phyloP scores from a whole-genome alignment of 2,888 invertebrate genomes.

The Xanthorhoe designata region DNA sequence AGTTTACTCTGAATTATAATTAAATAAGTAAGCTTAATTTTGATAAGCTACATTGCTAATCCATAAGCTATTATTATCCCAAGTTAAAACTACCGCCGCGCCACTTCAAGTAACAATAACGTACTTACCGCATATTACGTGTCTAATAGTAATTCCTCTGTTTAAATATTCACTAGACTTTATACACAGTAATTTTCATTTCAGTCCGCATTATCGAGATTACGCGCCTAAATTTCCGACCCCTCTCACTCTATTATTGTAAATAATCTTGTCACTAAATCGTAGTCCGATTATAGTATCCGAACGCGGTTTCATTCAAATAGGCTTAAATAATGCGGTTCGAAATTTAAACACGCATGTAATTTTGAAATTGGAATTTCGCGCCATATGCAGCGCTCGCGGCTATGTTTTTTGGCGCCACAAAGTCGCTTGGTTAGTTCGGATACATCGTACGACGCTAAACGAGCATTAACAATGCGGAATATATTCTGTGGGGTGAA shows the following conservation, averaged over 20 bases:
- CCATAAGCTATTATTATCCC: constrained; percentile 14
- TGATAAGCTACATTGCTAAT: constrained; percentile 22
- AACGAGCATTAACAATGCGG: constrained; percentile 65
- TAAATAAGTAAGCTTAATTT: constrained; percentile 11
- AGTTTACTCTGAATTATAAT: neutral
- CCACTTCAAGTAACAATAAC: constrained; percentile 29
- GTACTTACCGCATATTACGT: constrained; percentile 43
- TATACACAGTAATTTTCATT: constrained; percentile 68
- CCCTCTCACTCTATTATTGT: constrained; percentile 67
- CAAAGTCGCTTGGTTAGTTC: constrained; percentile 55
- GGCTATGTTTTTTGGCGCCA: constrained; percentile 71
- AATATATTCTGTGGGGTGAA: constrained; percentile 71
- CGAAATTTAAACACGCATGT: constrained; percentile 77
- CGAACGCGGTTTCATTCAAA: constrained; percentile 70
- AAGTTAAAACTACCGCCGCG: constrained; percentile 25
- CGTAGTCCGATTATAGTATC: constrained; percentile 71
- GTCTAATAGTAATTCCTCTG: constrained; percentile 47
- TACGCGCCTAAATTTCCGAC: constrained; percentile 62
- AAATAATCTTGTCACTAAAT: constrained; percentile 81
- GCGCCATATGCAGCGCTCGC: constrained; percentile 76
- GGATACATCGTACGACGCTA: constrained; percentile 50
- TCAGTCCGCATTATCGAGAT: constrained; percentile 66
- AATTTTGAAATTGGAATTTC: constrained; percentile 71
- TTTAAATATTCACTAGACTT: constrained; percentile 51
- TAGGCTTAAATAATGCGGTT: constrained; percentile 53